phyloP scores from a whole-genome alignment of 2,797 vertebrate genomes.

The Lagocephalus sceleratus region DNA sequence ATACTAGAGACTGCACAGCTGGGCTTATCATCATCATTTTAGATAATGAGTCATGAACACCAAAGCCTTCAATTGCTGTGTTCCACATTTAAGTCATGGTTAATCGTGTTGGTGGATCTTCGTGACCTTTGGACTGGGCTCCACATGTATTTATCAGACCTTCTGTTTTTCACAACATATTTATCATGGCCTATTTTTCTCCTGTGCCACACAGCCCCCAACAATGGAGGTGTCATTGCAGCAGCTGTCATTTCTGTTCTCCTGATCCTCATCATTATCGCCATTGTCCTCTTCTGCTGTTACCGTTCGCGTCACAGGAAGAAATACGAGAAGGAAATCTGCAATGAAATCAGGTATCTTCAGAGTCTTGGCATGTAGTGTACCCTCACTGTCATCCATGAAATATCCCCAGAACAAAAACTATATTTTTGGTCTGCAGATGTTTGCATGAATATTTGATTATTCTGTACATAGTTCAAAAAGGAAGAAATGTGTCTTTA shows the following conservation, averaged over 20 bases:
- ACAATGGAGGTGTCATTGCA: slow-evolving; percentile 84
- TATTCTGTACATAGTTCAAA: neutral
- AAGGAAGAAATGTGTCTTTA: too few species aligned
- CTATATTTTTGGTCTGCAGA: slow-evolving; percentile 7
- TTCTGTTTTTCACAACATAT: slow-evolving; percentile 1
- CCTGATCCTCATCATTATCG: slow-evolving; percentile 81
- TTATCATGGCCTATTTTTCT: too few species aligned
- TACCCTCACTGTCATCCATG: neutral
- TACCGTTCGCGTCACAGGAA: slow-evolving; percentile 86
- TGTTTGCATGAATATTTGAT: neutral
- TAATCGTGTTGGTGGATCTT: too few species aligned
- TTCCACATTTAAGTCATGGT: neutral
- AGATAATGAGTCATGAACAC: neutral
- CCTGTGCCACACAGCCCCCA: slow-evolving; percentile 77
- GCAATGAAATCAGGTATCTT: slow-evolving; percentile 92
- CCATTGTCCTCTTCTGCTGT: slow-evolving; percentile 84
- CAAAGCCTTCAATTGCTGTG: too few species aligned
- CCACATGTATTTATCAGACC: neutral
- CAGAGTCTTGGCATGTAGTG: neutral
- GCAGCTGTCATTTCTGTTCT: slow-evolving; percentile 83
- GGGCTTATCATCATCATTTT: too few species aligned
- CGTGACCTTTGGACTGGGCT: too few species aligned
- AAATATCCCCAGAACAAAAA: neutral
- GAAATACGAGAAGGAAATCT: slow-evolving; percentile 97
- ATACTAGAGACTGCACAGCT: too few species aligned